Evolutionary conservation across 2,797 vertebrate genomes (phyloP).

Genomic region (Cossypha heuglini): DNA sequence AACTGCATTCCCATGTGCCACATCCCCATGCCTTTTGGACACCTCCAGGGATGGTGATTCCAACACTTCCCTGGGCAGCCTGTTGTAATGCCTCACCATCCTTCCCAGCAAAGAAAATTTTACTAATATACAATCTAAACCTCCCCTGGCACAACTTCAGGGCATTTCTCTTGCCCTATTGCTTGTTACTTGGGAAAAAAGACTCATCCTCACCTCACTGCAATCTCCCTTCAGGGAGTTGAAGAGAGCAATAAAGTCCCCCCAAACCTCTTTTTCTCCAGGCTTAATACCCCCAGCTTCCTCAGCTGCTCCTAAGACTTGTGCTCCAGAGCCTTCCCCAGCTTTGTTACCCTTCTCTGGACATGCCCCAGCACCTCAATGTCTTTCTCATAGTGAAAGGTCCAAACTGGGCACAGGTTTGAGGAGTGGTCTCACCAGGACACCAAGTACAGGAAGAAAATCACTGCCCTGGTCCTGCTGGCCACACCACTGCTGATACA

Average conservation of each 20-base stretch:
- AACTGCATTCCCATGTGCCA: background rate
- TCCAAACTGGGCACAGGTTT: background rate
- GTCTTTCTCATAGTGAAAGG: background rate
- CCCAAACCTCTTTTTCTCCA: background rate
- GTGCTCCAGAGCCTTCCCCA: background rate
- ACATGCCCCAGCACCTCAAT: accelerated
- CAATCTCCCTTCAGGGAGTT: background rate
- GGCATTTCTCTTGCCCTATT: background rate
- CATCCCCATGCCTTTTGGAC: background rate
- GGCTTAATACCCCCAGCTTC: background rate
- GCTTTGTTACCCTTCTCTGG: accelerated
- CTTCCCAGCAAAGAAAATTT: background rate
- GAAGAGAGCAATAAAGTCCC: background rate
- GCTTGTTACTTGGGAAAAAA: background rate
- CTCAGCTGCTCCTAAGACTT: background rate
- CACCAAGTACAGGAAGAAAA: background rate
- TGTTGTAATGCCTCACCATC: background rate
- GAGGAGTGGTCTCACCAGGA: background rate
- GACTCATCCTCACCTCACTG: background rate
- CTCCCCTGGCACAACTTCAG: background rate
- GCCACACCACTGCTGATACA: background rate
- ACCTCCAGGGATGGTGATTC: background rate
- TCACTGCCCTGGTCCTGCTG: background rate
- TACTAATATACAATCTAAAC: background rate
- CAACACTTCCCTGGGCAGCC: background rate